phyloP scores from a whole-genome alignment of 2,888 invertebrate genomes.

The Agriopis marginaria region DNA sequence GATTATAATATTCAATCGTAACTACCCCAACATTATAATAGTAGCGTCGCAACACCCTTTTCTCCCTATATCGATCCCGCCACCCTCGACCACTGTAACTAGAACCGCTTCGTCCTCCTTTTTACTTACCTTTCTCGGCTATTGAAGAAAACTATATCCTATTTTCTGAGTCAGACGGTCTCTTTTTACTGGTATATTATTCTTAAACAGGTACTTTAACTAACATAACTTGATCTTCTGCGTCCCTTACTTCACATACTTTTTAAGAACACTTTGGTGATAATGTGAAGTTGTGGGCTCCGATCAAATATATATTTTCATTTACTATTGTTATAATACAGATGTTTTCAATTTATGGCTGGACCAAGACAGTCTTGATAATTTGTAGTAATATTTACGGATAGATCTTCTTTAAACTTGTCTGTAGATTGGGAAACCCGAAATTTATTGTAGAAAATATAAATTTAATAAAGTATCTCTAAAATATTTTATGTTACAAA shows the following conservation, averaged over 20 bases:
- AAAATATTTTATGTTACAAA: no score
- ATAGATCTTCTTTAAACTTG: no score
- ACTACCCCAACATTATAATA: constrained; percentile 18
- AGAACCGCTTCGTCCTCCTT: constrained; percentile 34
- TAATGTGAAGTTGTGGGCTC: constrained; percentile 26
- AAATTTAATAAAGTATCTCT: neutral
- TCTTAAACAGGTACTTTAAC: constrained; percentile 18
- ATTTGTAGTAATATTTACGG: no score
- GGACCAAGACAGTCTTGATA: no score
- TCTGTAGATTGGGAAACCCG: no score
- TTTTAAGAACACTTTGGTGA: constrained; percentile 11
- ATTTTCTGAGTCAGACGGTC: constrained; percentile 18
- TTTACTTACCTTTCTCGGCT: constrained; percentile 24
- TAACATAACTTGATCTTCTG: constrained; percentile 22
- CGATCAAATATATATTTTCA: neutral
- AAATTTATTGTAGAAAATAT: neutral
- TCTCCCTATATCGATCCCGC: constrained; percentile 39
- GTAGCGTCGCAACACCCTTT: constrained; percentile 26
- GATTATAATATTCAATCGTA: neutral
- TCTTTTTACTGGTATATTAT: constrained; percentile 24
- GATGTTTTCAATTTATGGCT: no score
- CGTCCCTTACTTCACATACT: constrained; percentile 17
- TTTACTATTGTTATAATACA: neutral
- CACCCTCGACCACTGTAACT: constrained; percentile 23
- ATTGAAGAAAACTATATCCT: constrained; percentile 16